Evolutionary conservation across 2,113 vertebrate species (phyloP), one percentile per base, ranked within the genome.

Genomic region (Amazona guildingii): DNA sequence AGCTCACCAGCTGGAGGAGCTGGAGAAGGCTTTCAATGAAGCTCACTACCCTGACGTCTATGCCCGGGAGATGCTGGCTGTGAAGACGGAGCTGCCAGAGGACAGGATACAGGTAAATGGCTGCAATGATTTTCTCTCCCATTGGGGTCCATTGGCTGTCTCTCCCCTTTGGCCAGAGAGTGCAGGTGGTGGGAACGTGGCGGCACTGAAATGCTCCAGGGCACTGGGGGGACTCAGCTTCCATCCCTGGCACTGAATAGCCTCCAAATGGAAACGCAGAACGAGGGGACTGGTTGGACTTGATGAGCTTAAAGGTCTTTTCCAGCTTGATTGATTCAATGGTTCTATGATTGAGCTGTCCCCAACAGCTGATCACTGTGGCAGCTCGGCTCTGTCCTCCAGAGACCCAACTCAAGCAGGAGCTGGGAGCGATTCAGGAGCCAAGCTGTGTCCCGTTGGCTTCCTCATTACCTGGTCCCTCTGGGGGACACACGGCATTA

Each of bases 41-140:
- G 99, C 99, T 5, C 99, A 99, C 83, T 99, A 99, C 66, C 99
- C 99, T 3, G 99, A 99, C 8, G 99, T 99, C 6, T 99, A 99
- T 6, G 98, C 99, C 46, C 97, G 99, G 79, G 99, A 99, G 98
- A 99, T 99, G 99, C 97, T 99, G 72, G 99, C 99, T 0, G 95
- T 99, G 98, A 99, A 99, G 98, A 99, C 99, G 0, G 99, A 99
- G 95, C 98, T 99, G 46, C 99, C 99, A 0, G 99, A 99, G 96
- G 99, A 99, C 97, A 95, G 99, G 20, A 99, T 99, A 97, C 99
- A 99, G 99, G 99, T 99, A 88, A 70, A 86, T 54, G 74, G 27
- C 48, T 33, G n/a, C 6, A 7, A 6, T 11, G 5, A 4, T 23
- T 17, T 41, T 51, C 48, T 41, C 59, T 52, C 18, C 33, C 41